Base-by-base conservation (phyloP, 2,888 invertebrate genomes). In the Agriopis marginaria region DNA sequence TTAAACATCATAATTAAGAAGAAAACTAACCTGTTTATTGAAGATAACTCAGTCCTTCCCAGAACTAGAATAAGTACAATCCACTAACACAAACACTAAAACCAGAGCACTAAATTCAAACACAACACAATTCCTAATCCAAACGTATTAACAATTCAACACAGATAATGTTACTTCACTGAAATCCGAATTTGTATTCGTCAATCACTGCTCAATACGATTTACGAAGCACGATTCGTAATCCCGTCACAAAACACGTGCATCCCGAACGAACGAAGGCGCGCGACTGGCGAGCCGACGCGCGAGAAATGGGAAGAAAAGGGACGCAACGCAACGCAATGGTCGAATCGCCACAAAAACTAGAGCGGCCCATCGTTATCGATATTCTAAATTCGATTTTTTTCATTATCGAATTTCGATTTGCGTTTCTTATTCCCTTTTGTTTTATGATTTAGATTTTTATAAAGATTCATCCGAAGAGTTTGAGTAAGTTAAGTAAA, bases 251-350 rank as follows among this genome's bases (percentile, higher is more conserved):
- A 3, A 49, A 11, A 42, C n/a, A 79, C 85, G 44, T 50, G 70
- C 63, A 5, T 2, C 23, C 71, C 0, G 56, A 44, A 74, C 71
- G 81, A 86, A 83, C 84, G 82, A 71, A 72, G 68, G 75, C 75
- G 84, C 86, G 73, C 83, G 79, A 88, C 88, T 87, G 84, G 75
- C 79, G 79, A 70, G 75, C 71, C 76, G 39, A 66, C 73, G 73
- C 72, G 70, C 72, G 70, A 47, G 44, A 50, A 59, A 14, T 40
- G 66, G 66, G 66, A 60, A 63, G 63, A 63, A 70, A 67, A 64
- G 71, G 74, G 76, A 76, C 70, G 67, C 70, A 72, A 71, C 73
- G 73, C 56, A 61, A 61, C 74, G 73, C 60, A 64, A 61, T 60
- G 70, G 60, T 68, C 63, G 68, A 64, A 63, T 66, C 64, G 68